Percentiles rank a stretch among this genome's conserved stretches.
Conservation (phyloP, 2,888 invertebrate genomes). For the Pollenia angustigena region DNA sequence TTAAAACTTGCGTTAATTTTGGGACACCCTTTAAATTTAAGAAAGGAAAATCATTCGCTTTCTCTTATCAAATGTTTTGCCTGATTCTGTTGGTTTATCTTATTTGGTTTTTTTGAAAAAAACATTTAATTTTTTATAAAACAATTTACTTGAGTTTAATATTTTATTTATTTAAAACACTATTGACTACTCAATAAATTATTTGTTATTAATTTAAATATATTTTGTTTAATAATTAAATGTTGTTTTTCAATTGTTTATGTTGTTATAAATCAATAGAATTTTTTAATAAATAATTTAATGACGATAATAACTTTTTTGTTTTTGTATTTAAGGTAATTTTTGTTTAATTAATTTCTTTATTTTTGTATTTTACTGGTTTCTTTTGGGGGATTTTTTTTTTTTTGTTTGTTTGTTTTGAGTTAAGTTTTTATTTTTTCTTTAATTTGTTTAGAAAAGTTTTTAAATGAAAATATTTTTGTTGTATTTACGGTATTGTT, state of each 20-base stretch:
- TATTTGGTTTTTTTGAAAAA: neutral
- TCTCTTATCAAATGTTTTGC: neutral
- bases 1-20: too few species aligned
- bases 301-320: conserved; percentile 69
- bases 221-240: conserved; percentile 70
- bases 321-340: conserved; percentile 49
- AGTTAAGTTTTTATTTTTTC: conserved; percentile 42
- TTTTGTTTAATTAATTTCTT: conserved; percentile 45
- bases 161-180: conserved; percentile 35
- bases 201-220: conserved; percentile 74
- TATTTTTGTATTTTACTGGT: conserved; percentile 45
- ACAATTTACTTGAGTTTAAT: conserved; percentile 23
- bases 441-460: conserved; percentile 37
- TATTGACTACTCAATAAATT: conserved; percentile 71
- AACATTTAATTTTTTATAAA: conserved; percentile 38
- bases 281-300: conserved; percentile 64
- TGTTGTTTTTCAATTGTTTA: conserved; percentile 3
- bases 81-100: neutral
- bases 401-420: conserved; percentile 50
- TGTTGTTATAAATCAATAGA: conserved; percentile 59
- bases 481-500: conserved; percentile 42
- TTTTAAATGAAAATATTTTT: conserved; percentile 48
- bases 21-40: too few species aligned
- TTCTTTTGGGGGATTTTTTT: conserved; percentile 47
- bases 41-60: neutral